Conservation (phyloP, 2,888 invertebrate species). For the Macrophya annulata region DNA sequence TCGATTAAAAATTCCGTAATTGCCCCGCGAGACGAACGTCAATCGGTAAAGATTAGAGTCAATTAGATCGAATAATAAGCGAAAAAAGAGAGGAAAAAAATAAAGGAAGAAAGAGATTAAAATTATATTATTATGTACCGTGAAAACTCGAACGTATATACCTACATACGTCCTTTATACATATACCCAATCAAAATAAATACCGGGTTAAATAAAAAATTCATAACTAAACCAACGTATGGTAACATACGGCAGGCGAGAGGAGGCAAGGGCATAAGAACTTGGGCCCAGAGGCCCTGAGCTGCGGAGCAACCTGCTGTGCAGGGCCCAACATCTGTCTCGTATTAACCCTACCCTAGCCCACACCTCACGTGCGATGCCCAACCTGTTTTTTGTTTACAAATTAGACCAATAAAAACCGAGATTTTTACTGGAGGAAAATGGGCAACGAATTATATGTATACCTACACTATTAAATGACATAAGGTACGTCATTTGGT, state of each 20-base stretch:
- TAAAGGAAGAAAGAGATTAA: neutral
- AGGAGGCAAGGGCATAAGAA: neutral
- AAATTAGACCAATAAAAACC: conserved; percentile 59
- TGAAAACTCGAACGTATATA: neutral
- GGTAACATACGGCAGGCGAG: conserved; percentile 64
- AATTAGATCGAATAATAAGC: conserved; percentile 22
- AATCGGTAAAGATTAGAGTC: conserved; percentile 30
- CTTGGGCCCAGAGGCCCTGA: conserved; percentile 54
- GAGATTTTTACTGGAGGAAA: conserved; percentile 61
- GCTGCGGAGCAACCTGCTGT: conserved; percentile 62
- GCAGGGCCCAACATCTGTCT: conserved; percentile 63
- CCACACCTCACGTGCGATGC: conserved; percentile 27
- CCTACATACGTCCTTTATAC: neutral
- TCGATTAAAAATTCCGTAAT: conserved; percentile 37
- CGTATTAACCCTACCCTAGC: conserved; percentile 57
- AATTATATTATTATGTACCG: conserved; percentile 47
- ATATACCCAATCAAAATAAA: conserved; percentile 45
- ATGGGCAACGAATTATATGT: conserved; percentile 42
- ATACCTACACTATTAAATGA: neutral
- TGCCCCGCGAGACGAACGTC: neutral
- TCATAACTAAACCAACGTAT: conserved; percentile 41
- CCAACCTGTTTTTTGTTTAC: conserved; percentile 64
- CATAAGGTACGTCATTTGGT: conserved; percentile 3
- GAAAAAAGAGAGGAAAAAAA: conserved; percentile 2
- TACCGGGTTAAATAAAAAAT: conserved; percentile 37